Base-by-base conservation (phyloP, 2,113 vertebrate species). In the Salminus brasiliensis region DNA sequence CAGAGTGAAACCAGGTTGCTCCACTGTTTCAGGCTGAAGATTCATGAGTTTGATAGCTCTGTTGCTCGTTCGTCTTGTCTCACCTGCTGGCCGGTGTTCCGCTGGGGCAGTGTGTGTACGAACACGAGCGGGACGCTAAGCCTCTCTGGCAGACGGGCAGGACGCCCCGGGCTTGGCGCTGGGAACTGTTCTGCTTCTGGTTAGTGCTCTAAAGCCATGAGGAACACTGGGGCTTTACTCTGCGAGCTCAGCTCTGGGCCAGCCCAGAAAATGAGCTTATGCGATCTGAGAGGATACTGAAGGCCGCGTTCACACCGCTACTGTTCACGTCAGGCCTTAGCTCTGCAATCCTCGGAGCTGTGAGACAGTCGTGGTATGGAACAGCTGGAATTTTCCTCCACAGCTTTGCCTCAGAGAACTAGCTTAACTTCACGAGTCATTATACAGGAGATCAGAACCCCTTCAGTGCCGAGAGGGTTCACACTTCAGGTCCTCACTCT, bases 131-230 rank as follows among this genome's bases (percentile, higher is more conserved):
- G 87, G 72, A 27, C 39, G 32, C 45, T 43, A 69, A 85, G 0
- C 88, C 89, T 83, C 81, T 81, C 87, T 94, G 93, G 95, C 93
- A 90, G 93, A 94, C 93, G 88, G 91, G 87, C 80, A 88, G 84
- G 84, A 84, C 79, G 70, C 70, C 32, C 45, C 47, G 30, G 87
- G 88, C 89, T 91, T 94, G 94, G 94, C 91, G 84, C 1, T 94
- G 93, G 93, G 93, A 95, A 94, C 87, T 55, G 88, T 90, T 94
- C 94, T 95, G 95, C 92, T 95, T 95, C 92, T 94, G 91, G 89
- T 96, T 96, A 95, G 81, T 82, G 72, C 78, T 86, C 84, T 85
- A 87, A 88, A 86, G 85, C 87, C 85, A 74, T n/a, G 76, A 80
- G 78, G 81, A 85, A 86, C 47, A 49, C 47, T 49, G 85, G 88